Base-by-base conservation (phyloP, 1,140 invertebrate genomes). In the Zophobas morio region DNA sequence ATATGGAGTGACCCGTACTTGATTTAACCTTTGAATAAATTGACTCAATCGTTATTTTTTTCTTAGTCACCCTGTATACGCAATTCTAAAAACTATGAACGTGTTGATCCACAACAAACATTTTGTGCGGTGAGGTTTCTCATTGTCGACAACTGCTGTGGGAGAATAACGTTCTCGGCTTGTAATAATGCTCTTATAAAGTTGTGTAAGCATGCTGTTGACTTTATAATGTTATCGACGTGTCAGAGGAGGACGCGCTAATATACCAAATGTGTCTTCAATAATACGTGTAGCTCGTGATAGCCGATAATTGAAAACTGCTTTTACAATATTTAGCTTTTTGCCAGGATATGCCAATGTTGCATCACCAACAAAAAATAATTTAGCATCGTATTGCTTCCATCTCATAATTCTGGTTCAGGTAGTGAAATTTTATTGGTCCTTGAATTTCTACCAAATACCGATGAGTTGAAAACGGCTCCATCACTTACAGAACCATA, bases 251-350 rank as follows among this genome's bases (percentile, higher is more conserved):
- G 3, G 3, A 35, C 20, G 3, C 53, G 35, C 57, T 34, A 63
- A 36, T 6, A 63, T 63, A 32, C 57, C 57, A 35, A 63, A 63
- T 4, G 20, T 63, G 35, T 63, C 35, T 63, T 63, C 57, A 6
- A 63, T 63, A 4, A 63, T 34, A 3, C 57, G 5, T 39, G 20
- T 35, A 33, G 57, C 57, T 6, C 57, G 57, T n/a, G 57, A 63
- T 34, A 63, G 35, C 1, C 57, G 57, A 63, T 63, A 63, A 63
- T 63, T 63, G 20, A 63, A 63, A 6, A 63, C 53, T 3, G 3
- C 34, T 20, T 56, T 56, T 4, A 56, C 20, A 56, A 56, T 56
- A 35, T 56, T 35, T 5, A 56, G 20, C 5, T 56, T 56, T 32
- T 20, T 20, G 3, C 20, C 20, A 56, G 53, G 34, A 49, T 6